These are phyloP conservation scores for Gymnothorax reevesii DNA, from an alignment of 2,797 vertebrate species.

Conservation along the genomic window DNA sequence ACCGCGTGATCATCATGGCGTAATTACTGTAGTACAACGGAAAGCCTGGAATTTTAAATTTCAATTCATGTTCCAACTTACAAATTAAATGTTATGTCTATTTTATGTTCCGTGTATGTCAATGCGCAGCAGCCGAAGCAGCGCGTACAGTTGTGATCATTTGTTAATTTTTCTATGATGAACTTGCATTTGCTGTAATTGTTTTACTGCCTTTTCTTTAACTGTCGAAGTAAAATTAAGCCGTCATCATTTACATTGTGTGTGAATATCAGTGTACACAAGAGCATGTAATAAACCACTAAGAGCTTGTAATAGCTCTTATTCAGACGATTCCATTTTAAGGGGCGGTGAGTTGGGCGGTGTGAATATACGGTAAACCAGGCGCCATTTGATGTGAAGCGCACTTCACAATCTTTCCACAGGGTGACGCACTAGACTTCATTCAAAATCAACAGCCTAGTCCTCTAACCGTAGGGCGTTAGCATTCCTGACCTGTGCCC, in stretches of 20 bases:
- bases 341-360: background rate
- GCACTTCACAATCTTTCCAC: constrained; percentile 15
- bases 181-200: background rate
- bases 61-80: background rate
- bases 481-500: background rate
- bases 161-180: background rate
- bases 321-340: background rate
- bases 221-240: background rate
- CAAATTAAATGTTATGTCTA: background rate
- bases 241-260: background rate
- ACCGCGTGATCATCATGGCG: background rate
- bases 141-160: background rate
- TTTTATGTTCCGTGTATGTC: background rate
- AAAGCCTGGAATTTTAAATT: background rate
- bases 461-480: background rate
- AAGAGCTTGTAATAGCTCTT: background rate
- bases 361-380: background rate
- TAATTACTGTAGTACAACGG: background rate
- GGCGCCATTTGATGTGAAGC: constrained; percentile 10
- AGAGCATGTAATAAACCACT: background rate
- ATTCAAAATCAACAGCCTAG: background rate
- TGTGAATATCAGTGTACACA: background rate
- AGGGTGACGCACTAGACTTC: constrained; percentile 24
- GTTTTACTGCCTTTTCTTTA: background rate
- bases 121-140: background rate